phyloP scores from a whole-genome alignment of 2,797 vertebrate genomes.

The Astyanax mexicanus region DNA sequence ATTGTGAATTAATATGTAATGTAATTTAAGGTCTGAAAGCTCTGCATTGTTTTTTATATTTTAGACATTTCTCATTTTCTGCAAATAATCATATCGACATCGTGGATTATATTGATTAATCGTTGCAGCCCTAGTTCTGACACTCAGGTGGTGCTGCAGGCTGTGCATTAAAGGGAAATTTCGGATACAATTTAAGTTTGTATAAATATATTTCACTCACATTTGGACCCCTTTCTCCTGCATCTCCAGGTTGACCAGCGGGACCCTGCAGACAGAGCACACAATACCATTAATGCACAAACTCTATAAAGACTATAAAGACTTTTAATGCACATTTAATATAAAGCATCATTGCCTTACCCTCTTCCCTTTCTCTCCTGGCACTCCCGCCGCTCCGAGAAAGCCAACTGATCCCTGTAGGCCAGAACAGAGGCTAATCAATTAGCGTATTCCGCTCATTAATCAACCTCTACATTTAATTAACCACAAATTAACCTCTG shows the following conservation, averaged over 20 bases:
- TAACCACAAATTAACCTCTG: slow-evolving; percentile 79
- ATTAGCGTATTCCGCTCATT: slow-evolving; percentile 69
- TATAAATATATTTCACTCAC: slow-evolving; percentile 75
- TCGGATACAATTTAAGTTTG: not conserved
- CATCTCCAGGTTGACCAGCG: slow-evolving; percentile 82
- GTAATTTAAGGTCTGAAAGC: no score
- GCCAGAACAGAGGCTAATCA: slow-evolving; percentile 73
- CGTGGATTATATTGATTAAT: no score
- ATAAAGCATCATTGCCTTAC: slow-evolving; percentile 64
- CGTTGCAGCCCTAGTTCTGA: no score
- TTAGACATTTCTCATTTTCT: no score
- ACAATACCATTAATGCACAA: not conserved
- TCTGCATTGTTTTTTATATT: not conserved
- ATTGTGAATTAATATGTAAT: no score
- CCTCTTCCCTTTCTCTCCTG: slow-evolving; percentile 92
- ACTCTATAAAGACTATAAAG: not conserved
- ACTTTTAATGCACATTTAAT: not conserved
- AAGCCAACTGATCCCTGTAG: slow-evolving; percentile 89
- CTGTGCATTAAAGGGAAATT: not conserved
- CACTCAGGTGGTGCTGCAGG: not conserved
- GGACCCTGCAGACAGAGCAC: slow-evolving; percentile 80
- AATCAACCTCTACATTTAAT: slow-evolving; percentile 73
- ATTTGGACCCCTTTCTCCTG: slow-evolving; percentile 86
- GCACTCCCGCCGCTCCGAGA: slow-evolving; percentile 77
- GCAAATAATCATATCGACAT: no score